Base-by-base conservation (phyloP, 1,140 invertebrate genomes). In the Bombyx mandarina region DNA sequence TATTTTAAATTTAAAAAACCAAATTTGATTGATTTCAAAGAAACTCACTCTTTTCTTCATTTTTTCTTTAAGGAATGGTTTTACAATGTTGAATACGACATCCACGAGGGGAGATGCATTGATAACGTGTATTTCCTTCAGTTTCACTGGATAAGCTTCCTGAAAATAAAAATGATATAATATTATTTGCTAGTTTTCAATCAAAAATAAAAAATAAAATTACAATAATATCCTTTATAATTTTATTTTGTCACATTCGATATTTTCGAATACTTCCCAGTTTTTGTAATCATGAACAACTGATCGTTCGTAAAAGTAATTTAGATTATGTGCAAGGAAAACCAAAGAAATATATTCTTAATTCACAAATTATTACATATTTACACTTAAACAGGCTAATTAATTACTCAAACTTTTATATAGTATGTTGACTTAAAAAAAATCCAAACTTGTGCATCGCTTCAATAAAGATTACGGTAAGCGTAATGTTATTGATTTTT, bases 101-200 rank as follows among this genome's bases (percentile, higher is more conserved):
- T 96, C 93, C 8, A 96, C 92, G 12, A 95, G 63, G 0, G 93
- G 92, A 4, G 93, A 94, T n/a, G 94, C 92, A 71, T 96, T 95
- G n/a, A 96, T 89, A 5, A 96, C 91, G 72, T 96, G 94, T 42
- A 96, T 93, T 79, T 95, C 92, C 73, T 96, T 95, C 48, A 96
- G 79, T 75, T 95, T 95, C 0, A 95, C 92, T 0, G 94, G 94
- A 75, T 95, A 96, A 0, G 94, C 95, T 82, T 96, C 93, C 91
- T 93, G 68, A 35, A 84, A 86, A 56, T 9, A 18, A 57, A 56
- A 54, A 18, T 54, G 45, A 35, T 35, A 3, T 35, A 35, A 2
- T 35, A 3, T 35, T 35, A 3, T 47, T 47, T 47, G 45, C 3
- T 47, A 6, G n/a, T 10, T 47, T 47, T 47, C 8, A 47, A 47